These are phyloP conservation scores for Solenodon paradoxus DNA, from an alignment of 2,113 vertebrate genomes.

Conservation along the genomic window DNA sequence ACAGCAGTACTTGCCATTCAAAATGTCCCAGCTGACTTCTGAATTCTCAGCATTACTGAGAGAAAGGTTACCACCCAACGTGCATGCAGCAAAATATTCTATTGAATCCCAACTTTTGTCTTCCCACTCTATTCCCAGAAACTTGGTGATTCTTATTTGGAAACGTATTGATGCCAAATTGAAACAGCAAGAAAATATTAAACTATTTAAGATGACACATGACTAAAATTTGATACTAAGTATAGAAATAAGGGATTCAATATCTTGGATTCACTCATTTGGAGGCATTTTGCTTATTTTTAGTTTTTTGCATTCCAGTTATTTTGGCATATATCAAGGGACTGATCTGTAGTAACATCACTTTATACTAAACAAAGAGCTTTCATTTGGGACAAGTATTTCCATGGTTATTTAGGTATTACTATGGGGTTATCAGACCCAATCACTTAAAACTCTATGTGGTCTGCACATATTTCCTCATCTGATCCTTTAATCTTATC, in stretches of 20 bases:
- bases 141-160: too few relatives aligned
- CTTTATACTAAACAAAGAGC: neutral
- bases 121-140: neutral
- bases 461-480: neutral
- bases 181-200: neutral
- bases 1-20: neutral
- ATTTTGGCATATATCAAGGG: constrained; percentile 16
- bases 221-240: neutral
- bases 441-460: neutral
- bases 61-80: neutral
- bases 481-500: neutral
- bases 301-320: neutral
- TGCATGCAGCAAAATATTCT: neutral
- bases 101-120: neutral
- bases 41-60: neutral
- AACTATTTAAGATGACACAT: neutral
- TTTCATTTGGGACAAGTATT: neutral
- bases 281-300: neutral
- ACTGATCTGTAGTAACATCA: neutral
- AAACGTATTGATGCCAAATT: neutral
- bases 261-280: neutral
- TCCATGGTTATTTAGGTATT: neutral
- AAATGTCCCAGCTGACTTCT: neutral
- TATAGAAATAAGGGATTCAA: neutral
- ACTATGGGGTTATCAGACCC: neutral